Percentiles rank a stretch among this genome's conserved stretches.
Evolutionary conservation across 92 coral and sea anemone genomes (phyloP).

Genomic region (Bergia puertoricense): DNA sequence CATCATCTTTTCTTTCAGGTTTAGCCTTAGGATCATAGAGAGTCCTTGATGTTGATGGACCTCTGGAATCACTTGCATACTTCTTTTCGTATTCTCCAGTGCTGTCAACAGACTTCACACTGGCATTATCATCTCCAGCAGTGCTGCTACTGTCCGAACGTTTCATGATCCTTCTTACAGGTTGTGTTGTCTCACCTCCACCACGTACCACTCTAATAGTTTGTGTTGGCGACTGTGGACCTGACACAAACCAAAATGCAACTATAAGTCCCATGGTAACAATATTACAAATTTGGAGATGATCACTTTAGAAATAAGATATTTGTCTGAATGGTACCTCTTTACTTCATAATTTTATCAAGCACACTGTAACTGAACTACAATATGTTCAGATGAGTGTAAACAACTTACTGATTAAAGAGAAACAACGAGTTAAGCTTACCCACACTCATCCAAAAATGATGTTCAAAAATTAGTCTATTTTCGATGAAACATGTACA

Average conservation of each 20-base stretch:
- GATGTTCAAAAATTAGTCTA: too few relatives aligned
- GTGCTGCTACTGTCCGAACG: conserved; percentile 97
- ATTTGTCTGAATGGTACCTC: too few relatives aligned
- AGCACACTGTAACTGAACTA: neutral
- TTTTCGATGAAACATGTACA: too few relatives aligned
- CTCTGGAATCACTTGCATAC: conserved; percentile 27
- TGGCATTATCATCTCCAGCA: conserved; percentile 93
- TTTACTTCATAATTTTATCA: too few relatives aligned
- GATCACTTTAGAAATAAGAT: neutral
- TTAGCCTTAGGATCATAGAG: conserved; percentile 32
- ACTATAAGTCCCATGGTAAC: neutral
- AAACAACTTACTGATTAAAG: neutral
- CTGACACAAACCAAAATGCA: conserved; percentile 41
- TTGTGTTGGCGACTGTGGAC: conserved; percentile 89
- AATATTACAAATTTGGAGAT: neutral
- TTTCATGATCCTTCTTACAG: conserved; percentile 93
- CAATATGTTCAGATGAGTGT: neutral
- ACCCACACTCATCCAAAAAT: too few relatives aligned
- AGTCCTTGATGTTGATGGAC: conserved; percentile 26
- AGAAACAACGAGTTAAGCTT: too few relatives aligned
- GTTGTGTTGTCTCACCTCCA: conserved; percentile 50
- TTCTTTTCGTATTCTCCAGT: conserved; percentile 68
- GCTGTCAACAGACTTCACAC: conserved; percentile 94
- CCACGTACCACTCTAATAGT: conserved; percentile 53
- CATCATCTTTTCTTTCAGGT: conserved; percentile 34